These are phyloP conservation scores for Tetranychus piercei DNA, from an alignment of 2,888 invertebrate species.

Conservation along the genomic window DNA sequence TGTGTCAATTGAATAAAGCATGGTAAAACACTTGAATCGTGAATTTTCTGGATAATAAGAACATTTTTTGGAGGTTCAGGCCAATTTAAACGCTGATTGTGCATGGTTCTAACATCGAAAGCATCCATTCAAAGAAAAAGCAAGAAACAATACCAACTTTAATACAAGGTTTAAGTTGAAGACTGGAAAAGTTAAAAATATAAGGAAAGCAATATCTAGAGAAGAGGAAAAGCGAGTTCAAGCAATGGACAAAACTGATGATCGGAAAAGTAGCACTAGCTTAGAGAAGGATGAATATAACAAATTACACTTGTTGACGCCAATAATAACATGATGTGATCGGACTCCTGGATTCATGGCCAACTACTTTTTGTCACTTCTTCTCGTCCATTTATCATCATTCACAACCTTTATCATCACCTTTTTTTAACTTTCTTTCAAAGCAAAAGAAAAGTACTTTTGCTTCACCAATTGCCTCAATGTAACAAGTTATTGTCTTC, in stretches of 20 bases:
- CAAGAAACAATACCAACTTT: too few relatives aligned
- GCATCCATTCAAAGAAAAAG: neutral
- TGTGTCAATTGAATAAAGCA: conserved; percentile 80
- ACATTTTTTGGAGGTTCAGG: conserved; percentile 91
- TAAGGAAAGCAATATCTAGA: too few relatives aligned
- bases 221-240: too few relatives aligned
- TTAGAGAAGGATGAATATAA: too few relatives aligned
- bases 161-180: too few relatives aligned
- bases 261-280: too few relatives aligned
- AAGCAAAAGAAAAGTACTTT: neutral
- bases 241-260: too few relatives aligned
- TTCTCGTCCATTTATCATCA: neutral
- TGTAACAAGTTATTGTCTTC: neutral
- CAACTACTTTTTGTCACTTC: neutral
- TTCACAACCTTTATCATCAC: neutral
- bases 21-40: conserved; percentile 66
- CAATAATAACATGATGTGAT: neutral
- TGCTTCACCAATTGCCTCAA: neutral
- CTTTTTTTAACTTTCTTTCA: neutral
- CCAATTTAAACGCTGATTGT: conserved; percentile 82
- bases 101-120: neutral
- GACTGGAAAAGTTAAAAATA: too few relatives aligned
- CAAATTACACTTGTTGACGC: neutral
- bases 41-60: conserved; percentile 85
- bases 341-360: neutral